These are phyloP conservation scores for Apodemia mormo DNA, from an alignment of 2,888 invertebrate genomes.

Conservation along the genomic window DNA sequence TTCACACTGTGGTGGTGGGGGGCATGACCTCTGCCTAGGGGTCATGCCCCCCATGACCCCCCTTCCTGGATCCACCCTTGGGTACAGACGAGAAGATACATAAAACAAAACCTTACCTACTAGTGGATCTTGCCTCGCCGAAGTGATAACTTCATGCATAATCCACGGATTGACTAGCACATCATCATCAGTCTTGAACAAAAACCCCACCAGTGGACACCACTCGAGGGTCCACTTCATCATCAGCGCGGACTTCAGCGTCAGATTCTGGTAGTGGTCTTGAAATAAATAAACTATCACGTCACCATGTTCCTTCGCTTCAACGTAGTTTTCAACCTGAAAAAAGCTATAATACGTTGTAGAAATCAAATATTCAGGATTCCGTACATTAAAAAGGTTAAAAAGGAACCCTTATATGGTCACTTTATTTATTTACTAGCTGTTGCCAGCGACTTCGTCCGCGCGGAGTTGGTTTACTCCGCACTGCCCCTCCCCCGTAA, in stretches of 20 bases:
- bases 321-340: conserved; percentile 65
- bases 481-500: no score
- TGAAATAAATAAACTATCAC: conserved; percentile 83
- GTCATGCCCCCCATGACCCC: no score
- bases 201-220: conserved; percentile 75
- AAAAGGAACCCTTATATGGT: no score
- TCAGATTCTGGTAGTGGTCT: conserved; percentile 85
- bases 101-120: background rate
- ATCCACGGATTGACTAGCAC: conserved; percentile 82
- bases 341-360: conserved; percentile 22
- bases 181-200: conserved; percentile 84
- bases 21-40: no score
- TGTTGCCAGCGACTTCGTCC: no score
- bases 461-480: no score
- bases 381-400: no score
- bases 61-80: no score
- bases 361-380: no score
- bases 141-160: conserved; percentile 47
- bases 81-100: background rate
- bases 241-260: conserved; percentile 85
- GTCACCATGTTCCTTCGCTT: conserved; percentile 79
- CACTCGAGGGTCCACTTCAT: conserved; percentile 81
- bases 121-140: conserved; percentile 30
- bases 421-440: no score
- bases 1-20: no score